Evolutionary conservation across 2,888 invertebrate species (phyloP).

Genomic region (Temnothorax rugatulus): DNA sequence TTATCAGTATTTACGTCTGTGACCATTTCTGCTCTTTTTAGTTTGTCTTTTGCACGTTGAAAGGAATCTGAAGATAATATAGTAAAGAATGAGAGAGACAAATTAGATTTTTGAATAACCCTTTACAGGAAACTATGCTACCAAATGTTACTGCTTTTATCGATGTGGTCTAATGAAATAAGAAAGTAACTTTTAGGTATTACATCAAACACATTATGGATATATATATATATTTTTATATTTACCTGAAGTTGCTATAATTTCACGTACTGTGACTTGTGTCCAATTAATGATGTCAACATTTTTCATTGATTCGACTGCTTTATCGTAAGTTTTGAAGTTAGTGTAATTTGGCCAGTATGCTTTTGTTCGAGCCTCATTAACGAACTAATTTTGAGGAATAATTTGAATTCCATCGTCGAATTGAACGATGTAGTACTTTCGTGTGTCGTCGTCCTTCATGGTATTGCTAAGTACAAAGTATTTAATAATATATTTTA

Average conservation of each 20-base stretch:
- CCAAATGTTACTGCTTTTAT: no score
- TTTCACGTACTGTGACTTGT: background rate
- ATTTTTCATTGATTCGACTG: background rate
- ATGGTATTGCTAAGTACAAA: background rate
- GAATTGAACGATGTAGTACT: background rate
- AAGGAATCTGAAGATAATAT: conserved; percentile 1
- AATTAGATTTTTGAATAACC: no score
- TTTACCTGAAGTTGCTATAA: background rate
- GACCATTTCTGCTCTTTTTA: conserved; percentile 1
- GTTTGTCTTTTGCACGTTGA: background rate
- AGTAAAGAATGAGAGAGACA: no score
- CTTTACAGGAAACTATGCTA: no score
- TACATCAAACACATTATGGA: no score
- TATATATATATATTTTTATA: background rate
- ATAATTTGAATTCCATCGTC: background rate
- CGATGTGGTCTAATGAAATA: no score
- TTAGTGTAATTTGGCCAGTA: background rate
- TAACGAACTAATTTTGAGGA: background rate
- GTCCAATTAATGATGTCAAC: background rate
- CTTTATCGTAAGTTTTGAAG: conserved; percentile 1
- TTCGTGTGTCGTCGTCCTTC: background rate
- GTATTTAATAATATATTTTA: background rate
- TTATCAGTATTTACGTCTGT: conserved; percentile 13
- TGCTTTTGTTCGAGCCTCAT: background rate
- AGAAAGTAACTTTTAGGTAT: no score